Conservation (phyloP, 2,888 invertebrate species). For the Microchrysa polita region DNA sequence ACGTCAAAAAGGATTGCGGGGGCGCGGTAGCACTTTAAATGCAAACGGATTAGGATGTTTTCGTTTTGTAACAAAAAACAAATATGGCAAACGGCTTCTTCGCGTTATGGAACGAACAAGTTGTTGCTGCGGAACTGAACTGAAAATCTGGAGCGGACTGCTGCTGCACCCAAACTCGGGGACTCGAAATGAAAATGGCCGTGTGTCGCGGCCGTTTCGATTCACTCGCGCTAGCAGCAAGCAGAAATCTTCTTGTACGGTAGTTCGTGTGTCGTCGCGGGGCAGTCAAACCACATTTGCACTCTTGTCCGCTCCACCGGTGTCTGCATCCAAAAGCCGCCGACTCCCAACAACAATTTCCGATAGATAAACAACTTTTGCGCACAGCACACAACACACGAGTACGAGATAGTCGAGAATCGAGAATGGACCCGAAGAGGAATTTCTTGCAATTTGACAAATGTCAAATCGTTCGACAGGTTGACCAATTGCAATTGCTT, state of each 20-base stretch:
- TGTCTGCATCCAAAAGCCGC: not conserved
- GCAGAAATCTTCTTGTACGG: not conserved
- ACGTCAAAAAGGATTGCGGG: not conserved
- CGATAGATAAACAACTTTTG: conserved; percentile 31
- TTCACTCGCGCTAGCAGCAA: not conserved
- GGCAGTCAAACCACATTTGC: conserved; percentile 40
- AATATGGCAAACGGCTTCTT: not conserved
- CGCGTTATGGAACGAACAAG: not conserved
- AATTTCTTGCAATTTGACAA: no score
- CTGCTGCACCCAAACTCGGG: conserved; percentile 33
- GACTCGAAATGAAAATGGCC: conserved; percentile 48
- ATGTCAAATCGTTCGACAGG: no score
- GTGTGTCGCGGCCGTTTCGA: conserved; percentile 40
- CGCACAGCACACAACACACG: no score
- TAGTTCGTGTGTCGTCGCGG: conserved; percentile 9
- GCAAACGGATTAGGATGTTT: no score
- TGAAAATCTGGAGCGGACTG: not conserved
- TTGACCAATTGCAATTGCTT: no score
- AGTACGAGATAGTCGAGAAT: not conserved
- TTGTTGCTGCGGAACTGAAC: no score
- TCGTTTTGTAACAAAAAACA: not conserved
- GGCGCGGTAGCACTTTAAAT: no score
- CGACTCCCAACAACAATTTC: conserved; percentile 21
- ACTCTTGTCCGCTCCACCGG: not conserved
- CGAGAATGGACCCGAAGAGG: conserved; percentile 11